phyloP scores from a whole-genome alignment of 2,888 invertebrate species.

The Amphipyra tragopoginis region DNA sequence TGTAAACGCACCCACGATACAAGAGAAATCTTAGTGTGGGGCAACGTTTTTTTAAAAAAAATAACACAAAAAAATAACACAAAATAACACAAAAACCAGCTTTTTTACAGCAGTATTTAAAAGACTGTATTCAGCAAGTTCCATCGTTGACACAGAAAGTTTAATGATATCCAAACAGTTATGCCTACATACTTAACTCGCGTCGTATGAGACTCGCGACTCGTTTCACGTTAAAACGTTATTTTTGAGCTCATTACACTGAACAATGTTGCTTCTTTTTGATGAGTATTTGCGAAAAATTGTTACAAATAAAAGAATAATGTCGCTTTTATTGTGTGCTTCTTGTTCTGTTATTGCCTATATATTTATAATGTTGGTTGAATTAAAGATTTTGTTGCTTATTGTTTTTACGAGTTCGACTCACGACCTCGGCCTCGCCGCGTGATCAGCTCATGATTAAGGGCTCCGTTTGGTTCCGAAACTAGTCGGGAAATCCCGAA shows the following conservation, averaged over 20 bases:
- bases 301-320: too few species aligned
- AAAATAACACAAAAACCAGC: constrained; percentile 5
- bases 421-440: too few species aligned
- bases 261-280: constrained; percentile 24
- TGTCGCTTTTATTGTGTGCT: constrained; percentile 20
- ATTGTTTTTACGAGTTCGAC: too few species aligned
- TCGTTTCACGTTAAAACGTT: constrained; percentile 32
- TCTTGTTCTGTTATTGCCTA: neutral
- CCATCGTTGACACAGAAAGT: constrained; percentile 36
- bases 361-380: too few species aligned
- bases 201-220: constrained; percentile 17
- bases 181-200: constrained; percentile 24
- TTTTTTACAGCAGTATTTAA: constrained; percentile 10
- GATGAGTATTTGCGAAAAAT: constrained; percentile 19
- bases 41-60: too few species aligned
- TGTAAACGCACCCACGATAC: too few species aligned
- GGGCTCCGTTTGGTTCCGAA: too few species aligned
- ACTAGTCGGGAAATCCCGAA: too few species aligned
- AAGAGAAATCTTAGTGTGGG: too few species aligned
- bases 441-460: too few species aligned
- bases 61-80: too few species aligned
- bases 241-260: constrained; percentile 43
- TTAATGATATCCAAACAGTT: constrained; percentile 55
- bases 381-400: neutral
- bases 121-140: constrained; percentile 25